Conservation (phyloP, 2,113 vertebrate species). For the Podocnemis expansa region DNA sequence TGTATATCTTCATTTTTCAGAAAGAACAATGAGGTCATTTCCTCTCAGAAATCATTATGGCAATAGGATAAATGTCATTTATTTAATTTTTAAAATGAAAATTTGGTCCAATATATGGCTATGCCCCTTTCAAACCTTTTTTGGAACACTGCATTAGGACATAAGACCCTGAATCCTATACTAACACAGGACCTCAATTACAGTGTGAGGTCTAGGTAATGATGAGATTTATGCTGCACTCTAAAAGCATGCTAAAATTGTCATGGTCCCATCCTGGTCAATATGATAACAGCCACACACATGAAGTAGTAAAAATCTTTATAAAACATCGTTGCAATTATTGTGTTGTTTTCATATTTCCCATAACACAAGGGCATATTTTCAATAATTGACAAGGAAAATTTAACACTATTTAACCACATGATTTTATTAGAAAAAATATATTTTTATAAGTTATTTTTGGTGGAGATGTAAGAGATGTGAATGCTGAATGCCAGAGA, state of each 20-base stretch:
- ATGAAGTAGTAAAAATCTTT: neutral
- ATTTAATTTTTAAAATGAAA: neutral
- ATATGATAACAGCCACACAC: neutral
- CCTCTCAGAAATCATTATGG: too few species aligned
- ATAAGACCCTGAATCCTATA: neutral
- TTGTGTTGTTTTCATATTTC: neutral
- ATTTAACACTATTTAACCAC: neutral
- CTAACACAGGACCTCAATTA: neutral
- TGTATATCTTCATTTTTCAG: neutral
- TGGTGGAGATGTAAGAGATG: rapidly evolving
- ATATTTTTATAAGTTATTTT: too few species aligned
- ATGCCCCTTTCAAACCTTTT: neutral
- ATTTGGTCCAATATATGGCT: neutral
- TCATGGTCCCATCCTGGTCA: neutral
- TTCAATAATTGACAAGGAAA: neutral
- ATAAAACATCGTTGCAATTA: neutral
- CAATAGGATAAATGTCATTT: too few species aligned
- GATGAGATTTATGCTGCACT: too few species aligned
- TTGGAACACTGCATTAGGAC: neutral
- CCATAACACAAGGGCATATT: neutral
- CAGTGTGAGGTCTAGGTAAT: too few species aligned
- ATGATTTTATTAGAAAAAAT: neutral
- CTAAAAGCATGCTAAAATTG: too few species aligned
- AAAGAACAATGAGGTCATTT: neutral
- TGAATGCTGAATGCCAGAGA: neutral